Evolutionary conservation across 1,140 invertebrate species (phyloP).

Genomic region (Calliphora vicina): DNA sequence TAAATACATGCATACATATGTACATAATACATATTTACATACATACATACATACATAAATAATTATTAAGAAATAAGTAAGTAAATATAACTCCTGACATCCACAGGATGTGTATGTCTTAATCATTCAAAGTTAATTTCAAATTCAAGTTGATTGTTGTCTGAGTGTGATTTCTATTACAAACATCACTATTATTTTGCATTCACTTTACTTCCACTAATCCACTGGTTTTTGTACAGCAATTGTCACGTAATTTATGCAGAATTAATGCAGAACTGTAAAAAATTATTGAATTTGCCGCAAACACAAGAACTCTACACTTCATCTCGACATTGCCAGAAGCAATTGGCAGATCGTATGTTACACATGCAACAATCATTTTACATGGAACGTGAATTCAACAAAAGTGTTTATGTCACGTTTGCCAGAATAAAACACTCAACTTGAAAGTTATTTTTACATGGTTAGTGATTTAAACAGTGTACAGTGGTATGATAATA

Average conservation of each 20-base stretch:
- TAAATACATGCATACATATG: too few species aligned
- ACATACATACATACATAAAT: background rate
- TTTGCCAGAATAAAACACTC: background rate
- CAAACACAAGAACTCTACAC: background rate
- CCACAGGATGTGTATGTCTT: background rate
- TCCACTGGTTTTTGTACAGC: background rate
- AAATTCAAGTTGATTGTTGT: background rate
- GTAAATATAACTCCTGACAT: too few species aligned
- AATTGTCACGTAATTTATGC: constrained; percentile 9
- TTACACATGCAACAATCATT: background rate
- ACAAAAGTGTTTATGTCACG: constrained; percentile 10
- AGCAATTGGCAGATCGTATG: constrained; percentile 3
- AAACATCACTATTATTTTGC: background rate
- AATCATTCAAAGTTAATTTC: background rate
- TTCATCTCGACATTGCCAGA: background rate
- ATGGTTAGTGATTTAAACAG: too few species aligned
- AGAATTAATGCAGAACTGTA: background rate
- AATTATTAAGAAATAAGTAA: too few species aligned
- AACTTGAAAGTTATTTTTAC: background rate
- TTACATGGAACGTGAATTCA: background rate
- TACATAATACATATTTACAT: too few species aligned
- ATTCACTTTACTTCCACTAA: background rate
- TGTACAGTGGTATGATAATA: too few species aligned
- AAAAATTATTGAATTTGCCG: background rate
- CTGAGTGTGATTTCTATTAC: background rate